These are phyloP conservation scores for Cyaniris semiargus DNA, from an alignment of 2,888 invertebrate species.

Conservation along the genomic window DNA sequence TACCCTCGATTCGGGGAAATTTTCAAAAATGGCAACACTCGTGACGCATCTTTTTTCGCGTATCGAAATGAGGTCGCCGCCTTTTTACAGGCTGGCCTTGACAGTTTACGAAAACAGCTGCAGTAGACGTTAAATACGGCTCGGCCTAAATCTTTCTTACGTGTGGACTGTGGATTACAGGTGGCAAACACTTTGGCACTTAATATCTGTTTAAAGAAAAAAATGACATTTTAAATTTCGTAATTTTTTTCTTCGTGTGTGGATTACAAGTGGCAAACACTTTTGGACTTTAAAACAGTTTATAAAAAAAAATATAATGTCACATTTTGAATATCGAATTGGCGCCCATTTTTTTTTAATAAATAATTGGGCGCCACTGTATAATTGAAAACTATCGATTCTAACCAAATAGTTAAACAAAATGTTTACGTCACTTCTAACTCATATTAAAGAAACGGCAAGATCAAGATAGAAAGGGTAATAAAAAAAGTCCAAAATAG, in stretches of 20 bases:
- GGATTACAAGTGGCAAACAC: not conserved
- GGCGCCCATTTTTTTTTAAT: not conserved
- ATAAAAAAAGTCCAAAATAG: not conserved
- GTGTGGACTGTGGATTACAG: slow-evolving; percentile 9
- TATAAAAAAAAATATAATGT: not conserved
- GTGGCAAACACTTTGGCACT: not conserved
- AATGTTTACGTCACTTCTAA: too few species aligned
- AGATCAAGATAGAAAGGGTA: not conserved
- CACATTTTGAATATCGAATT: not conserved
- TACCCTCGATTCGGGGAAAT: not conserved
- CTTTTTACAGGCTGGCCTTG: slow-evolving; percentile 38
- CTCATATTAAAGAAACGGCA: too few species aligned
- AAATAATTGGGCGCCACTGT: too few species aligned
- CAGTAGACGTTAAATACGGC: slow-evolving; percentile 29
- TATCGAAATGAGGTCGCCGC: slow-evolving; percentile 40
- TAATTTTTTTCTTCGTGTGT: not conserved
- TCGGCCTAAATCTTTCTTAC: slow-evolving; percentile 18
- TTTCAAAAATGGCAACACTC: slow-evolving; percentile 22
- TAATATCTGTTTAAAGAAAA: not conserved
- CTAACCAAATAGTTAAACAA: too few species aligned
- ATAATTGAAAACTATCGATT: too few species aligned
- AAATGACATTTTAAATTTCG: not conserved
- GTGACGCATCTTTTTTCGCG: slow-evolving; percentile 11
- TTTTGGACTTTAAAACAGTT: not conserved
- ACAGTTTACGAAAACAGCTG: slow-evolving; percentile 35